Evolutionary conservation across 2,888 invertebrate species (phyloP), one percentile per base, ranked within the genome.

Genomic region (Acleris holmiana): DNA sequence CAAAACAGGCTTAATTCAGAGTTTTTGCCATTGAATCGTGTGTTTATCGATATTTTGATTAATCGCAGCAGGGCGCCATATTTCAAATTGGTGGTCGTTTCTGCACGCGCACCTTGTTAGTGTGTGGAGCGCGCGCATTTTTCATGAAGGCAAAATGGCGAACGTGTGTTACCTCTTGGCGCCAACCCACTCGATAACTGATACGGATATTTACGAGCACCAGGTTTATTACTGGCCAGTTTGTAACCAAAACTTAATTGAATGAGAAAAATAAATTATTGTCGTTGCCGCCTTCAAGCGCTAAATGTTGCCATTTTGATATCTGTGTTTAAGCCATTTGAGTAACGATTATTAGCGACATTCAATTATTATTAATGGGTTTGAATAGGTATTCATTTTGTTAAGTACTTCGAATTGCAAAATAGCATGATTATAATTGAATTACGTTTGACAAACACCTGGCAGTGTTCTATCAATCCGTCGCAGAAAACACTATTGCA

Each of bases 151-250:
- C 69, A 80, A 83, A 68, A 84, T 81, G 80, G 80, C 80, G 74
- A 69, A 69, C 72, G 75, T 71, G 69, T 67, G 73, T 73, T 74
- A 70, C 70, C 68, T 72, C 70, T 76, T 82, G 84, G 83, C 86
- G 84, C 83, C 85, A 78, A 72, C 77, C 76, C 76, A 78, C 77
- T 83, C 77, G 72, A 80, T 79, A 77, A 74, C 78, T 74, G 73
- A 82, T 78, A 75, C 70, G 73, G 68, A 69, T 76, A 84, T 83
- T 86, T 83, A 84, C 78, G 74, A 74, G 71, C 67, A 68, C 73
- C 74, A 71, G 78, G 78, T 83, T 83, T 79, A 80, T 78, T 77
- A 79, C 72, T 69, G 63, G 67, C 57, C 35, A 57, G 48, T 13
- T 47, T 18, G 47, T 67, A 70, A 71, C 69, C 66, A 69, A n/a